Conservation (phyloP, 2,888 invertebrate species). For the Noctua comes region DNA sequence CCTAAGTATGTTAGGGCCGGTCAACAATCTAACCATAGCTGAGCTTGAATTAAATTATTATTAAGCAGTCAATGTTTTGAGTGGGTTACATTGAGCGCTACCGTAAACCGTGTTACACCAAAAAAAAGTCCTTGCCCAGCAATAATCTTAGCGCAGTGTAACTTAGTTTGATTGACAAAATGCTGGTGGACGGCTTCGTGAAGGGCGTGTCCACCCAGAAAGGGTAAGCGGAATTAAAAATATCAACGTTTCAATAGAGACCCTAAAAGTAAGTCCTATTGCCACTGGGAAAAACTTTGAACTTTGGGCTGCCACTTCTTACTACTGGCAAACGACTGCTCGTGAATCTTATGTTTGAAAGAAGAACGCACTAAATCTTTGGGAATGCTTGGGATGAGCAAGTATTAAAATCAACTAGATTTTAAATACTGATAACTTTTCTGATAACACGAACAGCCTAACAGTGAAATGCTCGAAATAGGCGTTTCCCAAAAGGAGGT, state of each 20-base stretch:
- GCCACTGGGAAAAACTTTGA: neutral
- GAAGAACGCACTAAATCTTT: neutral
- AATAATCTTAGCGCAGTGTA: neutral
- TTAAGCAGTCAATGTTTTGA: neutral
- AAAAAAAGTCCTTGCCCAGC: neutral
- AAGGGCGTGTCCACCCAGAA: too few species aligned
- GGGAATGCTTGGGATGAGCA: neutral
- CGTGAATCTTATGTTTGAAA: neutral
- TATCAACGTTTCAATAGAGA: neutral
- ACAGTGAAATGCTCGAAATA: constrained; percentile 5
- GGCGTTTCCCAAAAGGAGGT: neutral
- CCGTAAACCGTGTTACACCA: neutral
- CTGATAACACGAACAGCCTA: constrained; percentile 7
- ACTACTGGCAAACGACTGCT: too few species aligned
- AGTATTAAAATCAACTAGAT: neutral
- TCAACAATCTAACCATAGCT: neutral
- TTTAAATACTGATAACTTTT: neutral
- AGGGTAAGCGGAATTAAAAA: too few species aligned
- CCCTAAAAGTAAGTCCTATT: neutral
- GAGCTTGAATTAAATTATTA: neutral
- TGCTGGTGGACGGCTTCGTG: neutral
- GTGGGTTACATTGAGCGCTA: neutral
- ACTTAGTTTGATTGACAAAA: neutral
- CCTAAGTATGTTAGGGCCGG: constrained; percentile 4
- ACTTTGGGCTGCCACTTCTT: neutral